These are phyloP conservation scores for Plestiodon gilberti DNA, from an alignment of 2,113 vertebrate species.

Conservation along the genomic window DNA sequence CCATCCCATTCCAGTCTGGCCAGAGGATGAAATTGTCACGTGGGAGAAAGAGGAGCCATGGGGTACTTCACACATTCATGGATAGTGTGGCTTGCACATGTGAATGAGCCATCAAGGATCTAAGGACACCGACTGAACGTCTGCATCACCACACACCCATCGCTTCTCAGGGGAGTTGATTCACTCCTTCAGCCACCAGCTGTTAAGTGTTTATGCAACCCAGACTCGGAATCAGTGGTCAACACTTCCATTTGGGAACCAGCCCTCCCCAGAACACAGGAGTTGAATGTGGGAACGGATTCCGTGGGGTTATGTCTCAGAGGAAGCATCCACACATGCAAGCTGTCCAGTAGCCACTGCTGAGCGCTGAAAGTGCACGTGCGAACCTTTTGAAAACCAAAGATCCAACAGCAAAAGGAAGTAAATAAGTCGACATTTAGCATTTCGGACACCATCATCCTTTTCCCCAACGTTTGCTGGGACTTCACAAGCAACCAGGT, in stretches of 20 bases:
- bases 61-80: not conserved
- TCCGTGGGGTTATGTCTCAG: not conserved
- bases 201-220: not conserved
- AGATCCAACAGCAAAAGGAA: conserved; percentile 36
- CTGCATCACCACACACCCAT: not conserved
- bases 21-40: too few relatives aligned
- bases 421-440: conserved; percentile 50
- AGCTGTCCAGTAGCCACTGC: not conserved
- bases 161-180: not conserved
- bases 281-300: not conserved
- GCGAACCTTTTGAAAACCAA: not conserved
- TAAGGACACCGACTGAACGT: not conserved
- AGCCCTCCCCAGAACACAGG: not conserved
- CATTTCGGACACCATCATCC: conserved; percentile 55
- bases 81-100: not conserved
- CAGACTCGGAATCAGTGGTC: too few relatives aligned
- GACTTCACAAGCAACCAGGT: conserved; percentile 55
- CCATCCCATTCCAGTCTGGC: too few relatives aligned
- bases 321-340: not conserved
- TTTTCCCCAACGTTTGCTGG: conserved; percentile 43
- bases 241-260: not conserved
- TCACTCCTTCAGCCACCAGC: not conserved
- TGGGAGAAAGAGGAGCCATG: not conserved
- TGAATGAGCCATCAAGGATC: not conserved
- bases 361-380: not conserved